Percentiles rank a stretch among this genome's conserved stretches.
Conservation (phyloP, 2,888 invertebrate genomes). For the Augochlorella aurata region DNA sequence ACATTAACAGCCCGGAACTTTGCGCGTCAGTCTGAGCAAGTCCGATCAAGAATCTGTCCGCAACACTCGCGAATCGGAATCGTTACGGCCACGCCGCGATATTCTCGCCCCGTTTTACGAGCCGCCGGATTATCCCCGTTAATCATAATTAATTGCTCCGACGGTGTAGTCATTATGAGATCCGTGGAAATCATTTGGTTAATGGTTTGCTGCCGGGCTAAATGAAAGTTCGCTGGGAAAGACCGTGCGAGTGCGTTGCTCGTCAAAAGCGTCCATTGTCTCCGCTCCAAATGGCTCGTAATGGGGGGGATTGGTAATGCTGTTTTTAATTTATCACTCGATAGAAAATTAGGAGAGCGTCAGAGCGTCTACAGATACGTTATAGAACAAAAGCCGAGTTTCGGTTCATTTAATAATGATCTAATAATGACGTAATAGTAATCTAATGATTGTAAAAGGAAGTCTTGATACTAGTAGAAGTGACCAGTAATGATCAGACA, state of each 20-base stretch:
- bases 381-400: too few species aligned
- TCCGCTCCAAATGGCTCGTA: neutral
- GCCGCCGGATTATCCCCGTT: neutral
- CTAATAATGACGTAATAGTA: too few species aligned
- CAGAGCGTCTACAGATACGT: too few species aligned
- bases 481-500: neutral
- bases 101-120: neutral
- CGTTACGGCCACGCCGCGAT: neutral
- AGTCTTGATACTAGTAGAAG: neutral
- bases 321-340: neutral
- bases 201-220: neutral
- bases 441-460: too few species aligned
- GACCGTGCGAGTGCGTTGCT: neutral
- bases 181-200: neutral
- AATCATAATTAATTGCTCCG: neutral
- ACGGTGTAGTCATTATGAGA: neutral
- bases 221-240: neutral
- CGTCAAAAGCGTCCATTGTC: neutral
- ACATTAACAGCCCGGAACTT: slow-evolving; percentile 51
- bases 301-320: neutral
- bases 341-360: neutral
- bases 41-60: slow-evolving; percentile 34
- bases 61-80: slow-evolving; percentile 26
- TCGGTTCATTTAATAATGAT: too few species aligned
- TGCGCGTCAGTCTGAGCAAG: slow-evolving; percentile 31